These are phyloP conservation scores for Hydrozoanthus gracilis DNA, from an alignment of 92 coral and sea anemone species.

Conservation along the genomic window DNA sequence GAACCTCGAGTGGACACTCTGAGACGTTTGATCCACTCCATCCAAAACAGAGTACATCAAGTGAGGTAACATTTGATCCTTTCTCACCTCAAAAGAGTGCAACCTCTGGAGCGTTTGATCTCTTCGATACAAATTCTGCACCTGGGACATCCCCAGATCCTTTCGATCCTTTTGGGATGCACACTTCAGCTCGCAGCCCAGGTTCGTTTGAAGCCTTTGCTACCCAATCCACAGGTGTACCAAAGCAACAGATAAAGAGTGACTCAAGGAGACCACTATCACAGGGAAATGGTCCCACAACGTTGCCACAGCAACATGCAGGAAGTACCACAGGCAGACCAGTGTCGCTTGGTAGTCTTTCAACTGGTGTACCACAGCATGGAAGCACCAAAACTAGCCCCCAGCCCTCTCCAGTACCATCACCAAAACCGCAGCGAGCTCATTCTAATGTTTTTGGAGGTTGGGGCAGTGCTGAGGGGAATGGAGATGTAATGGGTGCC, in stretches of 20 bases:
- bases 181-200: conserved; percentile 46
- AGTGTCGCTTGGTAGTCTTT: conserved; percentile 35
- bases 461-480: conserved; percentile 63
- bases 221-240: conserved; percentile 31
- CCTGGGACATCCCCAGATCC: conserved; percentile 36
- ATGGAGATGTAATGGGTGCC: conserved; percentile 25
- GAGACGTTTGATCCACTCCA: conserved; percentile 65
- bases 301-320: conserved; percentile 8
- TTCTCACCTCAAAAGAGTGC: conserved; percentile 44
- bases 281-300: neutral
- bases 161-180: conserved; percentile 63
- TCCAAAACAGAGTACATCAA: conserved; percentile 20
- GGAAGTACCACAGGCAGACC: conserved; percentile 41
- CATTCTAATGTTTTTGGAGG: conserved; percentile 75
- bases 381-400: conserved; percentile 26
- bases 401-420: conserved; percentile 41
- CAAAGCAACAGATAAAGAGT: conserved; percentile 9
- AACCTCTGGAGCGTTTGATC: conserved; percentile 29
- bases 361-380: conserved; percentile 28
- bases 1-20: conserved; percentile 15
- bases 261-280: conserved; percentile 30
- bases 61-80: conserved; percentile 51
- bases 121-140: conserved; percentile 22
- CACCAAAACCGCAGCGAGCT: conserved; percentile 35
- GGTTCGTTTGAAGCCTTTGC: conserved; percentile 51